Percentiles rank a stretch among this genome's conserved stretches.
Conservation (phyloP, 1,140 invertebrate species). For the Zaprionus gabonicus region DNA sequence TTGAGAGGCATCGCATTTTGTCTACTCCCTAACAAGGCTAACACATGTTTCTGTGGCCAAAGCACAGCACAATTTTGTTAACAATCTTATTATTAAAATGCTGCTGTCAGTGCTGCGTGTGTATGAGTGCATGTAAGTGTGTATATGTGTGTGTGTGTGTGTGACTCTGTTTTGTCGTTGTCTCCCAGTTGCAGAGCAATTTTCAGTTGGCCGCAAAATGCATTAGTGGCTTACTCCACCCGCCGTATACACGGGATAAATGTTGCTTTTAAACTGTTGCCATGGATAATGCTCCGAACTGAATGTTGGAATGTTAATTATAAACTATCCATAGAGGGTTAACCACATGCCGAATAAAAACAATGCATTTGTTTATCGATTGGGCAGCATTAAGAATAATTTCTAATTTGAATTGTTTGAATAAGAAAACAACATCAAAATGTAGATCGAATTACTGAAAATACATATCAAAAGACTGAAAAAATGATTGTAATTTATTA, state of each 20-base stretch:
- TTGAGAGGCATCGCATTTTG: constrained; percentile 50
- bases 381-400: not conserved
- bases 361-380: constrained; percentile 10
- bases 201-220: constrained; percentile 71
- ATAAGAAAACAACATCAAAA: too few relatives aligned
- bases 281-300: constrained; percentile 13
- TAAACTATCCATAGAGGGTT: constrained; percentile 12
- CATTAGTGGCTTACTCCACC: constrained; percentile 55
- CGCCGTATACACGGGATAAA: constrained; percentile 20
- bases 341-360: constrained; percentile 11
- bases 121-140: not conserved
- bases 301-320: constrained; percentile 34
- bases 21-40: constrained; percentile 68
- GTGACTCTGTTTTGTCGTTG: constrained; percentile 12
- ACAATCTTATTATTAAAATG: constrained; percentile 83
- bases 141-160: constrained; percentile 45
- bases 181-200: constrained; percentile 32
- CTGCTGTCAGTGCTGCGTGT: constrained; percentile 32
- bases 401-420: not conserved
- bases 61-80: constrained; percentile 79
- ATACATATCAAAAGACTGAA: too few relatives aligned
- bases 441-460: too few relatives aligned
- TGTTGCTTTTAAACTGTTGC: constrained; percentile 30
- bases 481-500: too few relatives aligned
- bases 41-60: constrained; percentile 76